These are phyloP conservation scores for Perca schrenkii DNA, from an alignment of 2,113 vertebrate species.

Conservation along the genomic window DNA sequence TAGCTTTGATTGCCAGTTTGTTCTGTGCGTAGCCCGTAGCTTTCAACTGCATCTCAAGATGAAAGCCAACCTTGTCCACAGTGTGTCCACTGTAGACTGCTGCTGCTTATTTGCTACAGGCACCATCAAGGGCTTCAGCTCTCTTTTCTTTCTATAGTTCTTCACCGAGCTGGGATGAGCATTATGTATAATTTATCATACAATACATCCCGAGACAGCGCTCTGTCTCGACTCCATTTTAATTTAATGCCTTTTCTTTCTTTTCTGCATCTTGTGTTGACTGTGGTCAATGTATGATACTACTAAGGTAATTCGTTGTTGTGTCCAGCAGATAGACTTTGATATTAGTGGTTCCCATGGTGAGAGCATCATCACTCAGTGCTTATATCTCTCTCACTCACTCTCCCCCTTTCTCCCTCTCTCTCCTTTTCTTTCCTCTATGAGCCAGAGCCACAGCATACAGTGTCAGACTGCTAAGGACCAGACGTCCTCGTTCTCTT, in stretches of 20 bases:
- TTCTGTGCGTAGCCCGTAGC: slow-evolving; percentile 68
- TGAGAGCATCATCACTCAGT: slow-evolving; percentile 44
- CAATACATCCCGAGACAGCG: slow-evolving; percentile 63
- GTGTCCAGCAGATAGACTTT: slow-evolving; percentile 67
- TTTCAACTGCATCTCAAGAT: slow-evolving; percentile 80
- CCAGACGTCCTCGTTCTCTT: slow-evolving; percentile 61
- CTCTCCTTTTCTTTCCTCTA: slow-evolving; percentile 26
- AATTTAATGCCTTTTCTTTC: slow-evolving; percentile 61
- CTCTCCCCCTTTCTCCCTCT: neutral
- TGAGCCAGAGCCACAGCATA: slow-evolving; percentile 39
- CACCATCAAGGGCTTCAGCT: slow-evolving; percentile 70
- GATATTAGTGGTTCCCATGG: slow-evolving; percentile 53
- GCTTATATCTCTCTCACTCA: slow-evolving; percentile 6
- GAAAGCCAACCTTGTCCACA: slow-evolving; percentile 81
- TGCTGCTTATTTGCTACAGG: slow-evolving; percentile 74
- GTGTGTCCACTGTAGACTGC: slow-evolving; percentile 72
- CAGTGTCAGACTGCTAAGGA: slow-evolving; percentile 52
- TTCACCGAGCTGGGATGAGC: slow-evolving; percentile 68
- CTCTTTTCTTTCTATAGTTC: slow-evolving; percentile 57
- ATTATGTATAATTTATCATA: slow-evolving; percentile 83
- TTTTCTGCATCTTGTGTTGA: slow-evolving; percentile 56
- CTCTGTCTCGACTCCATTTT: slow-evolving; percentile 55
- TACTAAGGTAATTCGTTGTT: slow-evolving; percentile 67
- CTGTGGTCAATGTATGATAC: slow-evolving; percentile 53
- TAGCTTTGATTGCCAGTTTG: slow-evolving; percentile 85